Base-by-base conservation (phyloP, 2,888 invertebrate genomes). In the Hirtodrosophila duncani region DNA sequence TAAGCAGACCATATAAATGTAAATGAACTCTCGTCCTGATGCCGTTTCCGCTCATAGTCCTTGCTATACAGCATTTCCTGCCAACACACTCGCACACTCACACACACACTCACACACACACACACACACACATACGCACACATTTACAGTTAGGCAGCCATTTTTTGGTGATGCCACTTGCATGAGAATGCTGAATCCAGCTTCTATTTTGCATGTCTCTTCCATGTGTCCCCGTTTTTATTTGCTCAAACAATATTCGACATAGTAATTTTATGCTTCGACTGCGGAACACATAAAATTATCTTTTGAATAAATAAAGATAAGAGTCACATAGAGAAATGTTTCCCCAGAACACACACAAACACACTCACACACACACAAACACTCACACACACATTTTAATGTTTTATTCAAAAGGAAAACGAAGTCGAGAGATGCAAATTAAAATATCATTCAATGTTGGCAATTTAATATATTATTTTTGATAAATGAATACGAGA, bases 1-100 rank as follows among this genome's bases (percentile, higher is more conserved):
- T 72, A 80, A 80, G 72, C 78, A 80, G 74, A 81, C 79, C 81
- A 81, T 81, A 75, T 75, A 75, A 75, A 75, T 75, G 75, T 81
- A 75, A 75, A 75, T 75, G 81, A 75, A 75, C 75, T 75, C 62
- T 65, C 66, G 45, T 75, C 60, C 70, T 71, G 70, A 79, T 75
- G 75, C 75, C 61, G 81, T 75, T 81, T 78, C 81, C 75, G 81
- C 45, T 80, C 77, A 74, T 79, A 63, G 71, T 71, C 75, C 65
- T 67, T 58, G 65, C 59, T 79, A 71, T 69, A 68, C 21, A 60
- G 80, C 68, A 72, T 77, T 77, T 72, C 72, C 72, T 72, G 72
- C 34, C 17, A 39, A 37, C 43, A 43, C 34, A 44, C 53, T 29
- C 43, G 34, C 41, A 20, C 36, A 31, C 45, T 42, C 33, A 34